Conservation (phyloP, 2,113 vertebrate species). For the Mixornis gularis region DNA sequence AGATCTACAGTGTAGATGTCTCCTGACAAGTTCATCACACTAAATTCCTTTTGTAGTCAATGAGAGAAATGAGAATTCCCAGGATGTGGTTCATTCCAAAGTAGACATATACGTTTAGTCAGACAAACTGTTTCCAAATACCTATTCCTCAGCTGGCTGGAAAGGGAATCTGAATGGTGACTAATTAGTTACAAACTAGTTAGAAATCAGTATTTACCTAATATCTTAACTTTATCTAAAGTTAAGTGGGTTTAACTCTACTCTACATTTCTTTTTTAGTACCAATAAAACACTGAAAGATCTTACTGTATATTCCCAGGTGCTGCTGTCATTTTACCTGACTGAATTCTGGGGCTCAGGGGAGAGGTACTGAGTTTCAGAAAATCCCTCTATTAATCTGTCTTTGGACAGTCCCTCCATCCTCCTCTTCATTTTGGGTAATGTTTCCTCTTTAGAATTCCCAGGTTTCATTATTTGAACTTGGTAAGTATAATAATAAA, state of each 20-base stretch:
- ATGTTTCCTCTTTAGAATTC: not conserved
- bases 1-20: slow-evolving; percentile 42
- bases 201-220: not conserved
- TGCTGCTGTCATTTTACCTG: not conserved
- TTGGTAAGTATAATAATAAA: not conserved
- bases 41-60: not conserved
- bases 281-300: not conserved
- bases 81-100: not conserved
- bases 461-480: not conserved
- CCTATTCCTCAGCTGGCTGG: not conserved
- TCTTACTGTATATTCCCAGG: not conserved
- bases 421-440: not conserved
- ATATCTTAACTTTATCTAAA: not conserved
- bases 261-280: not conserved
- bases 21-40: not conserved
- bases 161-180: not conserved
- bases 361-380: not conserved
- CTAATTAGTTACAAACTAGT: not conserved
- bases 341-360: not conserved
- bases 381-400: not conserved
- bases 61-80: slow-evolving; percentile 5
- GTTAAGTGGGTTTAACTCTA: not conserved
- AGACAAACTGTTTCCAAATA: not conserved
- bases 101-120: not conserved
- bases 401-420: not conserved